Evolutionary conservation across 2,888 invertebrate species (phyloP), one percentile per base, ranked within the genome.

Genomic region (Cosmopolites sordidus): DNA sequence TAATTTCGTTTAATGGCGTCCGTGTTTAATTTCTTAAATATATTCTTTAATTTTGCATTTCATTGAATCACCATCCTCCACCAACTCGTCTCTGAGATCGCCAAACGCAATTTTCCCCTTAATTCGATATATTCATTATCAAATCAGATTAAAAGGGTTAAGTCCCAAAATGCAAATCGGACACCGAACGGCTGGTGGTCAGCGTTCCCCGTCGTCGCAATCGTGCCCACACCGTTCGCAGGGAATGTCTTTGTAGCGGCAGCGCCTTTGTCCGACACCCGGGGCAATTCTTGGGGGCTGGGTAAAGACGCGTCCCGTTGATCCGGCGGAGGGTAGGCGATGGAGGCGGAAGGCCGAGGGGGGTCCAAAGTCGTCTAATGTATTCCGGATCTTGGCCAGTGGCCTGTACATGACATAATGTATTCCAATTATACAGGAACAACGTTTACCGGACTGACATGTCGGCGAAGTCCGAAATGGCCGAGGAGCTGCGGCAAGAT

Each of bases 321-420:
- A 33, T 12, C 33, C n/a, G 33, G 4, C n/a, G 11, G 33, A 12
- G 58, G 51, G 51, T 55, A 55, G 56, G 56, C 49, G 51, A 54
- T 42, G 62, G 58, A 58, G 61, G 58, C 58, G 56, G 39, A 45
- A 55, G 62, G 63, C 62, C 61, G 61, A 59, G 62, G 59, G 64
- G 4, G 22, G 22, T 22, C 22, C 58, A 64, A 64, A 66, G 63
- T 66, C 65, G 60, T 54, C 58, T 64, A 64, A 66, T 64, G 65
- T 66, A 64, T 66, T 64, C 64, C 58, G 65, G 63, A 64, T 64
- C 65, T 65, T 64, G 65, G 65, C 63, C 65, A 65, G 62, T 65
- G 60, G 61, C 60, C 64, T 65, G 65, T 64, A 63, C 63, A 64
- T 64, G 65, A 64, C 64, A 64, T 64, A 64, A 65, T 65, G 64